phyloP scores from a whole-genome alignment of 1,140 invertebrate genomes.

The Lucilia cuprina region DNA sequence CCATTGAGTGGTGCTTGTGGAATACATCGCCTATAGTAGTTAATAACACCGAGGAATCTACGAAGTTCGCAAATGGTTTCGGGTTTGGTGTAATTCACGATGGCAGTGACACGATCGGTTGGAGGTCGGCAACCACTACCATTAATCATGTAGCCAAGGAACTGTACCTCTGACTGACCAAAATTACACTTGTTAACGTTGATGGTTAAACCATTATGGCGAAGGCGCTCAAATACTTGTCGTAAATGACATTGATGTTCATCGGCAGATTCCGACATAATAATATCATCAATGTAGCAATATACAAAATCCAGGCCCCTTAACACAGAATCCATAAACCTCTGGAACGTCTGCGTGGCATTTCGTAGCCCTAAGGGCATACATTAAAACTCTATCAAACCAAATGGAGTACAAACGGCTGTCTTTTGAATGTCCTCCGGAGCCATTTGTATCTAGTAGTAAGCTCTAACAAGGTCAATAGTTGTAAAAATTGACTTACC shows the following conservation, averaged over 20 bases:
- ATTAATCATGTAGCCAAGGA: conserved; percentile 29
- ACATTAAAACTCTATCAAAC: not conserved
- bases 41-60: conserved; percentile 16
- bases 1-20: not conserved
- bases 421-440: not conserved
- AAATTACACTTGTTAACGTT: conserved; percentile 54
- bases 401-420: conserved; percentile 13
- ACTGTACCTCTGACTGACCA: conserved; percentile 39
- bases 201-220: conserved; percentile 38
- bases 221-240: not conserved
- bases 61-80: conserved; percentile 26
- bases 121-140: not conserved
- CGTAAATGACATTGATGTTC: not conserved
- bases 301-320: conserved; percentile 17
- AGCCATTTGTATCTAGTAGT: not conserved
- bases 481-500: conserved; percentile 18
- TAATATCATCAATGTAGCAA: conserved; percentile 8
- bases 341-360: conserved; percentile 2
- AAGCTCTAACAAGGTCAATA: conserved; percentile 1
- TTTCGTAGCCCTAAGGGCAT: not conserved
- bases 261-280: not conserved
- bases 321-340: conserved; percentile 3
- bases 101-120: not conserved
- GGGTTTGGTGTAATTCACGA: conserved; percentile 5
- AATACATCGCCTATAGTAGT: conserved; percentile 19